Evolutionary conservation across 2,113 vertebrate species (phyloP), one percentile per base, ranked within the genome.

Genomic region (Erythrocercus mccallii): DNA sequence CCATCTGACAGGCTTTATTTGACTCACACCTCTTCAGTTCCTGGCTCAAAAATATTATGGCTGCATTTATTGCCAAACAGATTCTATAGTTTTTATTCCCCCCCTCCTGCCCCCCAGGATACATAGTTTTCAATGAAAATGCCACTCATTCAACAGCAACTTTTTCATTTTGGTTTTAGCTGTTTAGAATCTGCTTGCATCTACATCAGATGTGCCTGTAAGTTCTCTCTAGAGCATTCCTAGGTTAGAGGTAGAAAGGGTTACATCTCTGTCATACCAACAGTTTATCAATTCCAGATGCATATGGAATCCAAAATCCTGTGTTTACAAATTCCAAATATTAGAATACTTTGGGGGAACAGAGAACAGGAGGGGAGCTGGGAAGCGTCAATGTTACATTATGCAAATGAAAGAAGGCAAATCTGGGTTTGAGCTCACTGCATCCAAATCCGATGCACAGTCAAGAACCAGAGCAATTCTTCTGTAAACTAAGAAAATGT

Each of bases 261-360:
- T 84, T 94, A 93, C 92, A 93, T 71, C 87, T 92, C 61, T 50
- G 62, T 47, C 94, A 81, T 80, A 90, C 68, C 81, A 89, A 89
- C 24, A 53, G 47, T 88, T 95, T 90, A 96, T 90, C 93, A 78
- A 33, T 86, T 96, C 94, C 95, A 97, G 95, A 95, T 96, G 96
- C 53, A 95, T 18, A 78, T 14, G 58, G 94, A 97, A 95, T 94
- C 85, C 56, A 68, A 83, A 94, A 93, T 60, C 51, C 48, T 68
- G 35, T 94, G 92, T 95, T 94, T 95, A 94, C 92, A 94, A 90
- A 94, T 96, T 93, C 88, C 79, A 64, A 96, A 70, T 94, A 93
- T 58, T 66, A 86, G 79, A 92, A 73, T 80, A 70, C 58, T 85
- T 94, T 40, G 12, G 30, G 66, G 54, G 76, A 92, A 88, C 68